Evolutionary conservation across 2,888 invertebrate species (phyloP), one percentile per base, ranked within the genome.

Genomic region (Aplocera efformata): DNA sequence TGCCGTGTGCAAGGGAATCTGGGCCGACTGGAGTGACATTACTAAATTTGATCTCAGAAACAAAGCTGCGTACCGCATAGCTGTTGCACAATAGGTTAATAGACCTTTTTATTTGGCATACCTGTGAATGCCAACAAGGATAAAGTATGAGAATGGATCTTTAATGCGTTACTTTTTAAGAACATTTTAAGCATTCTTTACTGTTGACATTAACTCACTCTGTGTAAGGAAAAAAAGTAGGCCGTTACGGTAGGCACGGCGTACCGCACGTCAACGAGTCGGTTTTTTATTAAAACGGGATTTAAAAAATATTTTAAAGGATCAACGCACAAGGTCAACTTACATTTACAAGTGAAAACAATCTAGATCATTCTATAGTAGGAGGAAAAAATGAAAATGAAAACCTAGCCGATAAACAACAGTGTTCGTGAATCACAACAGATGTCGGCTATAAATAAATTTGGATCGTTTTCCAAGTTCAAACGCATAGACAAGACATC

Each of bases 1-100:
- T 73, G 86, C 86, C 86, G 86, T 88, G 86, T 75, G 86, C 86
- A 88, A 75, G 79, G 69, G 81, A 81, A 86, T 84, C 79, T 83
- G 79, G 84, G 83, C 69, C 86, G 83, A 58, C 86, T 88, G 86
- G 86, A 88, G 82, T 83, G 85, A 85, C 86, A 85, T 77, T 80
- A 85, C 84, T 86, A 86, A 83, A 84, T 86, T 83, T 82, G 82
- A 85, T 81, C 79, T 61, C 67, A 63, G 72, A 67, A 78, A 83
- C 81, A 83, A 79, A 80, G 75, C 78, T 72, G 69, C 74, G 76
- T 76, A 67, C 71, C 71, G 67, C 41, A 37, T 63, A 55, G 67
- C 35, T 38, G 32, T 49, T 47, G 44, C 52, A 41, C 37, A 46
- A 43, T 47, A 45, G 45, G 45, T 45, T 45, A 40, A 45, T 32